A percentile compares a stretch with the other conserved stretches of the same genome.
Conservation (phyloP, 2,888 invertebrate genomes). For the Ornithoptera priamus region DNA sequence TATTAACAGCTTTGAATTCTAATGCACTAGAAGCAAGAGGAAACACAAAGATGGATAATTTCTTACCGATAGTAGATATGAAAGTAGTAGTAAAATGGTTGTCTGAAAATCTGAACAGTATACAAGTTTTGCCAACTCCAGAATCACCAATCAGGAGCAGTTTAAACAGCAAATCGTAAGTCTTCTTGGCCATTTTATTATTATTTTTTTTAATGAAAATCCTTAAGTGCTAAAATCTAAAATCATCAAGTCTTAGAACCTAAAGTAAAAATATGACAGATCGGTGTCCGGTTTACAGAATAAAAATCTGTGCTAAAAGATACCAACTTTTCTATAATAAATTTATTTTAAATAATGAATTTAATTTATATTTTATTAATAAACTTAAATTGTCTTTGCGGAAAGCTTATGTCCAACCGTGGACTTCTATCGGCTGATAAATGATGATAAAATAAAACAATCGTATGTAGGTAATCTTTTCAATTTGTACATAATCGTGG, state of each 20-base stretch:
- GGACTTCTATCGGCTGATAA: too few relatives aligned
- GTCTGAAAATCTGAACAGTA: slow-evolving; percentile 95
- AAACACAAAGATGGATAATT: slow-evolving; percentile 50
- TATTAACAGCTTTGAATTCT: background rate
- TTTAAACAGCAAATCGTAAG: slow-evolving; percentile 96
- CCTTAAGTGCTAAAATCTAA: slow-evolving; percentile 38
- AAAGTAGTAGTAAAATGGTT: slow-evolving; percentile 97
- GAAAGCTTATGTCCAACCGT: too few relatives aligned
- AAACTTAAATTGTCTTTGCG: too few relatives aligned
- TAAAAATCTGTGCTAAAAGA: background rate
- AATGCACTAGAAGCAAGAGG: slow-evolving; percentile 23
- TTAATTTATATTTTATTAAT: too few relatives aligned
- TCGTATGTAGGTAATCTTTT: too few relatives aligned
- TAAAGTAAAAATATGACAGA: slow-evolving; percentile 39
- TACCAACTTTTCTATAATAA: background rate
- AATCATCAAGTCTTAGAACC: slow-evolving; percentile 45
- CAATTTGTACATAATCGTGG: too few relatives aligned
- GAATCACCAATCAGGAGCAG: slow-evolving; percentile 95
- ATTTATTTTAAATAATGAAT: background rate
- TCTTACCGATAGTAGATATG: slow-evolving; percentile 95
- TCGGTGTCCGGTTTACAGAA: background rate
- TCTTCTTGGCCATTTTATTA: slow-evolving; percentile 93
- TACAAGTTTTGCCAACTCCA: slow-evolving; percentile 96
- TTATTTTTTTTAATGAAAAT: slow-evolving; percentile 30
- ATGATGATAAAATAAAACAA: too few relatives aligned